phyloP scores from a whole-genome alignment of 2,888 invertebrate genomes.

The Lepas anatifera region DNA sequence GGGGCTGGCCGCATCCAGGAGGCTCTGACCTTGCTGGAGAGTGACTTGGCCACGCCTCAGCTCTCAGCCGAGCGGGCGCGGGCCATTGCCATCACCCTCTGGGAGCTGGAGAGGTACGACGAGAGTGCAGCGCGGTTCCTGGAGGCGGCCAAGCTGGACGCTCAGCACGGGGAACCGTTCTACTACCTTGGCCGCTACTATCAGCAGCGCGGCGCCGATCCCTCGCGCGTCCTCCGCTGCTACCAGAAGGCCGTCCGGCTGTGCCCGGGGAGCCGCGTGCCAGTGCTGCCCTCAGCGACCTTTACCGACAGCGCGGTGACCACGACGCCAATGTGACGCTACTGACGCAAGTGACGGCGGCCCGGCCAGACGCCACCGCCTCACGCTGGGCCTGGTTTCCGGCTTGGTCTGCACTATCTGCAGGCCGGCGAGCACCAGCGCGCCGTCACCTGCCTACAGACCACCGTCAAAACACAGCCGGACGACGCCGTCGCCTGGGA shows the following conservation, averaged over 20 bases:
- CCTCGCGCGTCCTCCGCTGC: conserved; percentile 67
- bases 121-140: conserved; percentile 29
- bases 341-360: conserved; percentile 21
- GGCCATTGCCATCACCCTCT: not conserved
- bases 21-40: not conserved
- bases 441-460: conserved; percentile 63
- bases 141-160: conserved; percentile 47
- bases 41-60: not conserved
- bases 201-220: conserved; percentile 39
- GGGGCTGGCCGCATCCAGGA: not conserved
- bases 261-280: conserved; percentile 52
- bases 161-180: conserved; percentile 61
- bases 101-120: not conserved
- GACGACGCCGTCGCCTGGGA: conserved; percentile 61
- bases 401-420: conserved; percentile 68
- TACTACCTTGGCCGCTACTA: conserved; percentile 65
- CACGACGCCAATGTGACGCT: conserved; percentile 32
- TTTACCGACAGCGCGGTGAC: conserved; percentile 54
- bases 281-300: conserved; percentile 59
- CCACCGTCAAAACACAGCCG: conserved; percentile 35
- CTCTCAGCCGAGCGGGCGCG: not conserved
- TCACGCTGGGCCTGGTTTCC: conserved; percentile 55
- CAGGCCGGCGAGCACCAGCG: conserved; percentile 55
- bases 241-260: conserved; percentile 70
- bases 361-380: conserved; percentile 14